These are phyloP conservation scores for Dinomys branickii DNA, from an alignment of 2,113 vertebrate species.

Conservation along the genomic window DNA sequence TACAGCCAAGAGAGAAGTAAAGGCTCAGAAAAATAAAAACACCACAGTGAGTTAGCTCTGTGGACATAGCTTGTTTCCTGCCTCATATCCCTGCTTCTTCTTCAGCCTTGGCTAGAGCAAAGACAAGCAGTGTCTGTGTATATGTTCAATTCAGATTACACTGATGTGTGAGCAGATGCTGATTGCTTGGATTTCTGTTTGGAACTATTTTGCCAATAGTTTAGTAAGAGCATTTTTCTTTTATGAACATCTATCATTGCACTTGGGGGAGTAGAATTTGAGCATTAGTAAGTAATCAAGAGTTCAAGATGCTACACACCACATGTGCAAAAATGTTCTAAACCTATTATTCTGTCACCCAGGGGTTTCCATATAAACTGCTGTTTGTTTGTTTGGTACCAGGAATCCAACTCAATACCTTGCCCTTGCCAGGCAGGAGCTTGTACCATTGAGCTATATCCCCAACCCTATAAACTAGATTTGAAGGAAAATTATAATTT, in stretches of 20 bases:
- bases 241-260: not conserved
- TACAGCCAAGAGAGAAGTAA: not conserved
- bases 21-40: not conserved
- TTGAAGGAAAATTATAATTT: not conserved
- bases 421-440: no score
- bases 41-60: not conserved
- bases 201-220: not conserved
- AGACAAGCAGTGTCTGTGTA: not conserved
- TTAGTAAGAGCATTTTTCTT: not conserved
- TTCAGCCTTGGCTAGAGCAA: not conserved
- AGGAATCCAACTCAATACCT: no score
- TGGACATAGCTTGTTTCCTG: not conserved
- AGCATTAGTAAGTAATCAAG: not conserved
- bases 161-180: not conserved
- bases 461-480: not conserved
- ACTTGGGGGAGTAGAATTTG: not conserved
- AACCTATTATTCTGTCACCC: not conserved
- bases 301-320: not conserved
- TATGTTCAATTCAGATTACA: not conserved
- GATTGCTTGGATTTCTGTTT: not conserved
- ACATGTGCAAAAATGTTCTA: not conserved
- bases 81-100: accelerated
- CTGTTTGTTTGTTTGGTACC: no score
- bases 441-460: no score
- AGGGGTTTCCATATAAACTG: not conserved